Conservation (phyloP, 2,888 invertebrate species). For the Scaptomyza cyrtandrae region DNA sequence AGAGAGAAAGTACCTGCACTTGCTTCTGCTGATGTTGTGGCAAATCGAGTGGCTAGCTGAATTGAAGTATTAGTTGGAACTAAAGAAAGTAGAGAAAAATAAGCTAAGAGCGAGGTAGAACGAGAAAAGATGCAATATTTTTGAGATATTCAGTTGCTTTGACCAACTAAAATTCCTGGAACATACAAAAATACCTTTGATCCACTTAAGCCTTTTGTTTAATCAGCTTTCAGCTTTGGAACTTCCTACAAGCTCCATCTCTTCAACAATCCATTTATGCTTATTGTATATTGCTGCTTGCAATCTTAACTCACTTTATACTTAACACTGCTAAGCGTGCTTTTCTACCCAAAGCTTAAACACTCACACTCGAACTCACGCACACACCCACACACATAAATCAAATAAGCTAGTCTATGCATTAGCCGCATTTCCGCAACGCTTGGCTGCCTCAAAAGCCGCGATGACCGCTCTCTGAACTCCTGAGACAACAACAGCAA, state of each 20-base stretch:
- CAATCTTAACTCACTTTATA: background rate
- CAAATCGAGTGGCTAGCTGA: constrained; percentile 10
- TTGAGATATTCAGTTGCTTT: too few species aligned
- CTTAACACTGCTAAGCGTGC: constrained; percentile 2
- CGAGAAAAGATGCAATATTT: too few species aligned
- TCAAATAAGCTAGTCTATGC: constrained; percentile 35
- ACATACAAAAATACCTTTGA: too few species aligned
- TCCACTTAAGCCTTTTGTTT: too few species aligned
- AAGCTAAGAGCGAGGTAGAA: too few species aligned
- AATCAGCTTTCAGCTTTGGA: background rate
- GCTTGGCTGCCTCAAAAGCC: constrained; percentile 28
- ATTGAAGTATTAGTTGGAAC: too few species aligned
- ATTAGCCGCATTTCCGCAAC: constrained; percentile 27
- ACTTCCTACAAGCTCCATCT: background rate
- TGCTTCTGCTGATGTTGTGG: constrained; percentile 5
- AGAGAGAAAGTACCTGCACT: background rate
- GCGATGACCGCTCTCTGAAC: constrained; percentile 34
- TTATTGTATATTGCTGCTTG: background rate
- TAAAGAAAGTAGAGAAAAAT: too few species aligned
- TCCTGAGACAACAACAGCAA: background rate
- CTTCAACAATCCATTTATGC: background rate
- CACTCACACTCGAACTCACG: background rate
- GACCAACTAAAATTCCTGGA: too few species aligned
- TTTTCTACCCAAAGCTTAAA: background rate
- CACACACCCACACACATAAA: constrained; percentile 20